Evolutionary conservation across 92 coral and sea anemone species (phyloP), one percentile per base, ranked within the genome.

Genomic region (Pocillopora meandrina): DNA sequence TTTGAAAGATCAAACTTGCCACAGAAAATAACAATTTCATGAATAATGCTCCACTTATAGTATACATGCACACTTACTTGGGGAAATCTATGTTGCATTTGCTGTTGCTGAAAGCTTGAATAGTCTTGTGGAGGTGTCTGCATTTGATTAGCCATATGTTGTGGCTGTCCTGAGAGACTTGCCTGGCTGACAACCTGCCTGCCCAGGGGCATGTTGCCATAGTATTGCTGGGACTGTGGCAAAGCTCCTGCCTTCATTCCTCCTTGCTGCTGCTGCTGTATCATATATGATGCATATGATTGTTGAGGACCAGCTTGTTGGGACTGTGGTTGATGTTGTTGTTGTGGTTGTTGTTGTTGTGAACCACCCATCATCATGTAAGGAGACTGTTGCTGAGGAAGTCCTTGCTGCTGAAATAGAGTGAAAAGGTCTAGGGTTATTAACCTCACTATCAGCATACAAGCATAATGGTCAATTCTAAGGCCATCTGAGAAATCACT

Each of bases 71-170:
- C 31, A 61, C 78, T 47, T 80, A 92, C 98, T 88, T 92, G 95
- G 36, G 93, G 80, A 65, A 78, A 94, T 67, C 88, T 74, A 49
- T 89, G 90, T 17, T 86, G 93, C 79, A 86, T 83, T 56, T 88
- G 94, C 72, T 92, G 98, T 71, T 92, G 98, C 75, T 94, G 91
- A 87, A 84, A 91, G 61, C 86, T 61, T 65, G 86, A 76, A 77
- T 84, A 92, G 33, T 94, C 98, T 35, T 87, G 97, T 34, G 84
- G 81, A 17, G 89, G 83, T 63, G 87, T 90, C 56, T 83, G 90
- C 82, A 92, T 74, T 74, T 87, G 92, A 68, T 86, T 87, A 9
- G 84, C 79, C 87, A 90, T 63, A 71, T 72, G 77, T 89, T 92
- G 92, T 36, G 64, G 84, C 33, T 89, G 93, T 66, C 87, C 85